Evolutionary conservation across 2,797 vertebrate genomes (phyloP).

Genomic region (Cuculus canorus): DNA sequence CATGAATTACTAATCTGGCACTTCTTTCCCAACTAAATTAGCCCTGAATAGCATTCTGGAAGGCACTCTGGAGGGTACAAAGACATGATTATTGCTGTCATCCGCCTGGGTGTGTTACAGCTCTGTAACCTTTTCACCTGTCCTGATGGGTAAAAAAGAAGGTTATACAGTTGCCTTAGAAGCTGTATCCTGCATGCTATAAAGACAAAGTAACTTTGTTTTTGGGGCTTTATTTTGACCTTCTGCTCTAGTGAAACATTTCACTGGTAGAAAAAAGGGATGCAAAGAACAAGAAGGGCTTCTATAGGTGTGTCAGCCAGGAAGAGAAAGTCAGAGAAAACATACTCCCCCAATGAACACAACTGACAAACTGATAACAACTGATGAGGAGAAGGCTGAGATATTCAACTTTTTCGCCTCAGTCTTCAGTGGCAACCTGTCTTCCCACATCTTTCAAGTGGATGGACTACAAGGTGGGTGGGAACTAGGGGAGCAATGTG

Average conservation of each 20-base stretch:
- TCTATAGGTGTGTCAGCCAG: too few relatives aligned
- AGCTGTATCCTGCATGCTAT: not conserved
- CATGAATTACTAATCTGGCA: constrained; percentile 18
- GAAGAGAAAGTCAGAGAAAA: too few relatives aligned
- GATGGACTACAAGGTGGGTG: too few relatives aligned
- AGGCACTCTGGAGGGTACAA: not conserved
- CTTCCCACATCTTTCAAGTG: too few relatives aligned
- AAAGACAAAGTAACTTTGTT: not conserved
- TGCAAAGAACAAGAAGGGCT: not conserved
- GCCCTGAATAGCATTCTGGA: not conserved
- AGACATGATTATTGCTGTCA: not conserved
- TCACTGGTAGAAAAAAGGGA: not conserved
- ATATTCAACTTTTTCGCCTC: too few relatives aligned
- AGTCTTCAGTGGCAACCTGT: too few relatives aligned
- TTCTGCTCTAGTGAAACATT: not conserved
- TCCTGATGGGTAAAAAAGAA: not conserved
- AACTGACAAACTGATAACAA: too few relatives aligned
- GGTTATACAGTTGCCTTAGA: not conserved
- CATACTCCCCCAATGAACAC: too few relatives aligned
- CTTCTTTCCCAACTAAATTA: not conserved
- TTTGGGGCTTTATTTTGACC: not conserved
- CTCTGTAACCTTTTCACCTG: not conserved
- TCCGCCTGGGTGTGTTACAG: not conserved
- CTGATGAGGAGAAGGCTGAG: too few relatives aligned
- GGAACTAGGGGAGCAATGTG: too few relatives aligned